Conservation (phyloP, 2,797 vertebrate species). For the Tauraco hartlaubi region DNA sequence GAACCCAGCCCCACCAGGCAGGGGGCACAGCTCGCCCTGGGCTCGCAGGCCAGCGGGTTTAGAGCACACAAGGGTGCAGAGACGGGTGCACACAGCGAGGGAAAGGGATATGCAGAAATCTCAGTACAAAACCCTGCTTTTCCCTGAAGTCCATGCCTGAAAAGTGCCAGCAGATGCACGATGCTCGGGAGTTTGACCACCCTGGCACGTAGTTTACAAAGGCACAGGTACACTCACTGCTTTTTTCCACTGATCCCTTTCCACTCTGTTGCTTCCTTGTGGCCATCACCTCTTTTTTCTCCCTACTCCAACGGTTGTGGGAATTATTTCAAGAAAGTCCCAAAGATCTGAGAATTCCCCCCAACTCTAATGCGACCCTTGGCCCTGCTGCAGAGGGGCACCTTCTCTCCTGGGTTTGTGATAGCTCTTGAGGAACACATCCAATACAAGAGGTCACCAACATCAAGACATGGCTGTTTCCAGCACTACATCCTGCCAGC, state of each 20-base stretch:
- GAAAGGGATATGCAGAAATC: not conserved
- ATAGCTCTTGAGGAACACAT: not conserved
- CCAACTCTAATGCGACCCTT: not conserved
- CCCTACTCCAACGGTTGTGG: not conserved
- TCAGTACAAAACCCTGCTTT: not conserved
- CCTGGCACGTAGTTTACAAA: fast-evolving
- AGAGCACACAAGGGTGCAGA: not conserved
- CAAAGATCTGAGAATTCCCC: not conserved
- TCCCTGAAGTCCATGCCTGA: not conserved
- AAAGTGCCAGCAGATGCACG: fast-evolving
- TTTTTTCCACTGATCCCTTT: not conserved
- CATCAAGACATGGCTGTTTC: fast-evolving
- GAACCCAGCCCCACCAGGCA: not conserved
- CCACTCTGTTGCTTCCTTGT: not conserved
- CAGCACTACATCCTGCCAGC: fast-evolving
- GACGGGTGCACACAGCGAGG: fast-evolving
- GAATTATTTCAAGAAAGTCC: not conserved
- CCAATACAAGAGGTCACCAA: fast-evolving
- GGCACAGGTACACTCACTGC: no score
- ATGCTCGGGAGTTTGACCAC: not conserved
- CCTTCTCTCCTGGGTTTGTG: not conserved
- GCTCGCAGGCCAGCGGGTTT: not conserved
- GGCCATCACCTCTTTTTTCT: not conserved
- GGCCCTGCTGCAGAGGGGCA: not conserved
- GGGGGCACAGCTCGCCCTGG: not conserved